These are phyloP conservation scores for Syngnathus typhle DNA, from an alignment of 2,113 vertebrate species.

Conservation along the genomic window DNA sequence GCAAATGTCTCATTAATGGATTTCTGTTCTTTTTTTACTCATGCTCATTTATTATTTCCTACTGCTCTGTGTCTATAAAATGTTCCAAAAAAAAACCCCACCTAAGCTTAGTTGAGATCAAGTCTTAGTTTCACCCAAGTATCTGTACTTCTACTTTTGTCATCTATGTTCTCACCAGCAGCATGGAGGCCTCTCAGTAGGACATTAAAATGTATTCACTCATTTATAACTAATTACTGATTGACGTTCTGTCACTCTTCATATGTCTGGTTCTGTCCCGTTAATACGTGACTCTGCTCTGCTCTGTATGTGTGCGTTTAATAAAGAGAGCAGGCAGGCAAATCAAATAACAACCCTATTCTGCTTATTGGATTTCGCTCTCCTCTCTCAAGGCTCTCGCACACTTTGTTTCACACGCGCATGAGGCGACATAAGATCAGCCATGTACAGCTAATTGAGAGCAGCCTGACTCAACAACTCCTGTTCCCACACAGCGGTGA, in stretches of 20 bases:
- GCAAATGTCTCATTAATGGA: too few species aligned
- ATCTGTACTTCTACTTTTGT: background rate
- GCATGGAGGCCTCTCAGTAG: background rate
- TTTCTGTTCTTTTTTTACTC: too few species aligned
- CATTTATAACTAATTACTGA: background rate
- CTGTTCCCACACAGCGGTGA: background rate
- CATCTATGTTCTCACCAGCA: background rate
- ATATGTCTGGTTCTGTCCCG: slow-evolving; percentile 18
- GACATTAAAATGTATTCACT: background rate
- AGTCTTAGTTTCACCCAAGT: background rate
- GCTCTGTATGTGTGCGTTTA: slow-evolving; percentile 40
- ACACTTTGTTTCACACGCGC: slow-evolving; percentile 25
- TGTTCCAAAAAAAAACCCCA: too few species aligned
- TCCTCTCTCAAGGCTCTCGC: slow-evolving; percentile 34
- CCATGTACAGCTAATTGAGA: slow-evolving; percentile 14
- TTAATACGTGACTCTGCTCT: slow-evolving; percentile 35
- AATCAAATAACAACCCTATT: slow-evolving; percentile 63
- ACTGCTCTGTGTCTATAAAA: too few species aligned
- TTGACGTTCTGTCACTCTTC: background rate
- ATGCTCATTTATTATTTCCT: too few species aligned
- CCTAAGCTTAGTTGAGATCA: too few species aligned
- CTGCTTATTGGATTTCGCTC: slow-evolving; percentile 57
- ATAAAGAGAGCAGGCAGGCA: slow-evolving; percentile 57
- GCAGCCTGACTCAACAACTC: slow-evolving; percentile 29
- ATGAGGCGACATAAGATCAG: slow-evolving; percentile 8